Conservation (phyloP, 1,140 invertebrate genomes). For the Mesaphorura yosii region DNA sequence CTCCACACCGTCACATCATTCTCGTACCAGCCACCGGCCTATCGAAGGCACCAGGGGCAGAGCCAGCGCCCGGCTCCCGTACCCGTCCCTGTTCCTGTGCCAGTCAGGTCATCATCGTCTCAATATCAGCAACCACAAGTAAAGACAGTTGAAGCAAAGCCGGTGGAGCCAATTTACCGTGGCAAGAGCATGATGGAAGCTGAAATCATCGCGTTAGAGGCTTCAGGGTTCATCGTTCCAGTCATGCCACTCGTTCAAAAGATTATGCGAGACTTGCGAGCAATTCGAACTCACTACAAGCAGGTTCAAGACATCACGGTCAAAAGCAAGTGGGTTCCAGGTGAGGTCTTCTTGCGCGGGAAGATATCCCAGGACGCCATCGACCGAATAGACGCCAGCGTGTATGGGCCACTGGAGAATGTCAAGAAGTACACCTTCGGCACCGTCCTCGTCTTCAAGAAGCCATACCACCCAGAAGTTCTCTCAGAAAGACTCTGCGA, state of each 20-base stretch:
- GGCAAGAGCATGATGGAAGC: slow-evolving; percentile 1
- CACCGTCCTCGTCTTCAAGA: not conserved
- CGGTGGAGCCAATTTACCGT: not conserved
- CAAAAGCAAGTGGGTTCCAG: slow-evolving; percentile 2
- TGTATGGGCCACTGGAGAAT: slow-evolving; percentile 3
- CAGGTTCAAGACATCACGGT: not conserved
- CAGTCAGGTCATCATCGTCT: no score
- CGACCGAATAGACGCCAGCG: not conserved
- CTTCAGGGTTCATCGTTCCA: not conserved
- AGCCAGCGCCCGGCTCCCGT: no score
- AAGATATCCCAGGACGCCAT: slow-evolving; percentile 1
- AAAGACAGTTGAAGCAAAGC: not conserved
- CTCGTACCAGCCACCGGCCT: no score
- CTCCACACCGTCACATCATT: no score
- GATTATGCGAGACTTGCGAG: slow-evolving; percentile 8
- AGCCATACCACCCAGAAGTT: not conserved
- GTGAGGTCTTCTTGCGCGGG: not conserved
- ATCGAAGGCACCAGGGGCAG: no score
- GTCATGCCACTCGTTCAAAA: not conserved
- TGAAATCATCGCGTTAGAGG: not conserved
- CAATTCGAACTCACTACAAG: not conserved
- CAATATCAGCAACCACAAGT: no score
- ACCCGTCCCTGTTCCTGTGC: no score
- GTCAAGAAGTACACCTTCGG: not conserved
- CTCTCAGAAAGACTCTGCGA: not conserved